These are phyloP conservation scores for Zoroaster sp. DNA, from an alignment of 53 echinoderm and acorn worm genomes.

Conservation along the genomic window DNA sequence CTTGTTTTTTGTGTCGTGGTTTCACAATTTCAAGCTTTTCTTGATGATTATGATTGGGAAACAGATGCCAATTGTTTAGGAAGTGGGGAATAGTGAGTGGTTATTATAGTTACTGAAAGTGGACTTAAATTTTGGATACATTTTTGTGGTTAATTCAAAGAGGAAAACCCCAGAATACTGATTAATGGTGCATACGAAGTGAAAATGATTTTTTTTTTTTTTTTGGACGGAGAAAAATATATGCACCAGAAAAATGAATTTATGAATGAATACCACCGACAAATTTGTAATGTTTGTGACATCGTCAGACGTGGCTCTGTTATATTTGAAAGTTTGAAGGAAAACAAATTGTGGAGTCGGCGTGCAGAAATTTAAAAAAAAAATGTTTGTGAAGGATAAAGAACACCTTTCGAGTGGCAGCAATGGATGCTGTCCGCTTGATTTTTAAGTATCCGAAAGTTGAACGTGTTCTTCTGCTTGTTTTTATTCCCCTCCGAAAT, in stretches of 20 bases:
- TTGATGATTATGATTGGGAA: too few relatives aligned
- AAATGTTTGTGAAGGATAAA: background rate
- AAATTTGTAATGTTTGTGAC: background rate
- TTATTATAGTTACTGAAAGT: too few relatives aligned
- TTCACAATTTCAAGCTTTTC: too few relatives aligned
- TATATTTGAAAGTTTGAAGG: background rate
- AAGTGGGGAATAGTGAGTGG: too few relatives aligned
- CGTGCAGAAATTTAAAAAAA: background rate
- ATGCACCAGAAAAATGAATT: conserved; percentile 31
- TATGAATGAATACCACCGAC: conserved; percentile 40
- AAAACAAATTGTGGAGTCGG: background rate
- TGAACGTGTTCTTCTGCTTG: conserved; percentile 54
- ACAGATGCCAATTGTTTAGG: too few relatives aligned
- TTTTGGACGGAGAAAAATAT: too few relatives aligned
- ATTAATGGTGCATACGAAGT: background rate
- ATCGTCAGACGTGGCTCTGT: conserved; percentile 22
- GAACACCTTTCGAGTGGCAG: background rate
- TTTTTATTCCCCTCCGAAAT: conserved; percentile 52
- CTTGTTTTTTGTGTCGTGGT: too few relatives aligned
- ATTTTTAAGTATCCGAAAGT: background rate
- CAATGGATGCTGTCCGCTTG: background rate
- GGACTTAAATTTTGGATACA: too few relatives aligned
- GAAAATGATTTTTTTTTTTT: background rate
- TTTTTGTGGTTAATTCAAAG: background rate
- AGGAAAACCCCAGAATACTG: background rate